A percentile compares a stretch with the other conserved stretches of the same genome.
These are phyloP conservation scores for Drosophila trapezifrons DNA, from an alignment of 1,140 invertebrate genomes.

Conservation along the genomic window DNA sequence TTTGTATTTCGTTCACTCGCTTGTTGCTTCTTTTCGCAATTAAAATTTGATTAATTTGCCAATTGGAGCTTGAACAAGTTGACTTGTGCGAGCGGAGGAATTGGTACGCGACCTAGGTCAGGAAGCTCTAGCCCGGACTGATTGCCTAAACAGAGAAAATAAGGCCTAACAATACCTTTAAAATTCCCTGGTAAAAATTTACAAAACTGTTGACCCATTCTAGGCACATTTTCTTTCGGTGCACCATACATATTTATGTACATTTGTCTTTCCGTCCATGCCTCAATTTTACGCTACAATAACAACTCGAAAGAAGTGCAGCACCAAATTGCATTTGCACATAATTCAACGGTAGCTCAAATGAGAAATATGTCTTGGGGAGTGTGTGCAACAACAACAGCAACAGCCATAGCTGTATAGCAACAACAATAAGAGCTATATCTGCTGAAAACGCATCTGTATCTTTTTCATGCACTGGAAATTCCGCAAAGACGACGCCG, in stretches of 20 bases:
- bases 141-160: neutral
- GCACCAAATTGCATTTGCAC: constrained; percentile 70
- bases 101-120: constrained; percentile 51
- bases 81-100: constrained; percentile 43
- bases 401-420: constrained; percentile 4
- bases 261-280: constrained; percentile 33
- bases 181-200: neutral
- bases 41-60: constrained; percentile 67
- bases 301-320: constrained; percentile 62
- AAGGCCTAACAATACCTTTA: neutral
- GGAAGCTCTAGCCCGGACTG: constrained; percentile 3
- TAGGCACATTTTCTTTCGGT: constrained; percentile 6
- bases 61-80: constrained; percentile 66
- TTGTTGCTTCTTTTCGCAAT: constrained; percentile 16
- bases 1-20: neutral
- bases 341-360: constrained; percentile 78
- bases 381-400: constrained; percentile 17
- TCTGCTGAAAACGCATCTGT: constrained; percentile 75
- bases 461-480: constrained; percentile 82
- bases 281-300: constrained; percentile 74
- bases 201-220: constrained; percentile 13
- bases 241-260: constrained; percentile 13
- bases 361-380: constrained; percentile 53
- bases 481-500: constrained; percentile 69
- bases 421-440: constrained; percentile 19